Percentiles rank a stretch among this genome's conserved stretches.
These are phyloP conservation scores for Falco naumanni DNA, from an alignment of 2,797 vertebrate species.

Conservation along the genomic window DNA sequence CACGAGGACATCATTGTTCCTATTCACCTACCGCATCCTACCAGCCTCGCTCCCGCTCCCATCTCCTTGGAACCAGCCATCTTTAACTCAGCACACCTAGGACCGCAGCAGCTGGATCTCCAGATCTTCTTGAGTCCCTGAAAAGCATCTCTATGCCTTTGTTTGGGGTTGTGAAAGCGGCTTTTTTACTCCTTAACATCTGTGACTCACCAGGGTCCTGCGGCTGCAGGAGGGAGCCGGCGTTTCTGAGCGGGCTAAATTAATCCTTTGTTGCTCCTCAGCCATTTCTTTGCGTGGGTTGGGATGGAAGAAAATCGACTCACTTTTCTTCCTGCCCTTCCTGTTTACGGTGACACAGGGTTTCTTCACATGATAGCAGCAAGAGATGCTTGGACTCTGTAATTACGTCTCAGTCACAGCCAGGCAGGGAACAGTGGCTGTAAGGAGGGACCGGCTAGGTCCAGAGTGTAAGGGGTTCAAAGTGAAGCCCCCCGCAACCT, in stretches of 20 bases:
- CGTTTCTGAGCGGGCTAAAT: not conserved
- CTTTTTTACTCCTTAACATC: constrained; percentile 46
- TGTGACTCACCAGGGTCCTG: not conserved
- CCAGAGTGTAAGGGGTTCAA: not conserved
- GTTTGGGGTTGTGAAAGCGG: constrained; percentile 31
- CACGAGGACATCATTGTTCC: not conserved
- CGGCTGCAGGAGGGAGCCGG: not conserved
- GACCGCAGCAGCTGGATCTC: not conserved
- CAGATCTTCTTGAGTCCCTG: not conserved
- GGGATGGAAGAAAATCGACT: constrained; percentile 25
- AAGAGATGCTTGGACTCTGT: not conserved
- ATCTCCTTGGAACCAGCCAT: not conserved
- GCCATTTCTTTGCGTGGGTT: not conserved
- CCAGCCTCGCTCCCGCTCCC: accelerated
- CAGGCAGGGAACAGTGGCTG: not conserved
- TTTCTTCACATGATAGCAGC: not conserved
- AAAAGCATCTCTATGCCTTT: constrained; percentile 58
- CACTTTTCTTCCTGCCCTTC: constrained; percentile 33
- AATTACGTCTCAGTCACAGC: not conserved
- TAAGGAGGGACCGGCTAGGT: not conserved
- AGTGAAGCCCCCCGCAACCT: accelerated
- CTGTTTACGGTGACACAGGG: not conserved
- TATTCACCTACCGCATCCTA: accelerated
- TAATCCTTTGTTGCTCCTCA: constrained; percentile 58
- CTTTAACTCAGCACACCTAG: not conserved